Conservation (phyloP, 2,888 invertebrate species). For the Lasioglossum leucozonium region DNA sequence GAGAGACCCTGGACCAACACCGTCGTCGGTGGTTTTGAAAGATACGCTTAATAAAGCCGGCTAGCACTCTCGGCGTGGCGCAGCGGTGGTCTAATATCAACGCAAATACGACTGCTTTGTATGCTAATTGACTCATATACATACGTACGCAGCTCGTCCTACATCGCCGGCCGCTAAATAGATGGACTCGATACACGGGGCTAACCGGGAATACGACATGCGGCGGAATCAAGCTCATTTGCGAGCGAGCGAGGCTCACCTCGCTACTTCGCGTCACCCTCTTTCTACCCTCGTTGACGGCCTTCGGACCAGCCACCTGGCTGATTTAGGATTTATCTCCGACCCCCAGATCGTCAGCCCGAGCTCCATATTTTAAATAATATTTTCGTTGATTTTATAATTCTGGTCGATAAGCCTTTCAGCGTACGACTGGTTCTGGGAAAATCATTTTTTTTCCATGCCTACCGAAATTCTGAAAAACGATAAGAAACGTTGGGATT, state of each 20-base stretch:
- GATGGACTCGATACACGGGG: conserved; percentile 67
- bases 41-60: conserved; percentile 69
- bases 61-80: conserved; percentile 37
- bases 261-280: conserved; percentile 58
- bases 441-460: background rate
- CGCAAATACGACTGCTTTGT: conserved; percentile 78
- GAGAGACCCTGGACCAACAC: conserved; percentile 25
- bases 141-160: conserved; percentile 69
- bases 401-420: background rate
- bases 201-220: conserved; percentile 54
- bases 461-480: background rate
- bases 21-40: conserved; percentile 59
- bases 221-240: conserved; percentile 55
- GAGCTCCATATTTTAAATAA: background rate
- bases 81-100: conserved; percentile 73
- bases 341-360: background rate
- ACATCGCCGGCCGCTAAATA: conserved; percentile 70
- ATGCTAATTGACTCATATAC: conserved; percentile 79
- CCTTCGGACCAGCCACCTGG: background rate
- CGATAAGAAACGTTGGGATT: background rate
- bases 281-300: conserved; percentile 25
- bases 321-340: background rate
- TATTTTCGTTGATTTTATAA: background rate
- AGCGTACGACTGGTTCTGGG: too few relatives aligned
- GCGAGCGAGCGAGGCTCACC: conserved; percentile 52